Conservation (phyloP, 2,113 vertebrate genomes). For the Chionodraco myersi region DNA sequence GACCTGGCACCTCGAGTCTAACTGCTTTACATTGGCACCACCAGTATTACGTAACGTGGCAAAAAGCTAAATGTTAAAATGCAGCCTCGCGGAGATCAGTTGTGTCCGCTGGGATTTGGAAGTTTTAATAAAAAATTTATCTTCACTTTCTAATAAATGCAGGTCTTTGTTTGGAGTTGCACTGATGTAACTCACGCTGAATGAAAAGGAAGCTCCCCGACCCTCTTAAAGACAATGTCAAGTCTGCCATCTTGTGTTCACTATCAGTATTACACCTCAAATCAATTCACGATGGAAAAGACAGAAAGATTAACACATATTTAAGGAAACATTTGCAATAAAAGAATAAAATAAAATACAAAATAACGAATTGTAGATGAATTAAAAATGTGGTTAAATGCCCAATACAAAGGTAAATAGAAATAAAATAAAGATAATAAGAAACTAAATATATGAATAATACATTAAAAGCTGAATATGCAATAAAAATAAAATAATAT, state of each 20-base stretch:
- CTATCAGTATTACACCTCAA: slow-evolving; percentile 33
- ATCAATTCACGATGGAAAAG: slow-evolving; percentile 1
- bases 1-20: slow-evolving; percentile 55
- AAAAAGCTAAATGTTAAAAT: slow-evolving; percentile 37
- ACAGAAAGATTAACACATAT: too few species aligned
- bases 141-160: slow-evolving; percentile 43
- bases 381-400: too few species aligned
- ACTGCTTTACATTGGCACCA: slow-evolving; percentile 62
- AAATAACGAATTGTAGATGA: too few species aligned
- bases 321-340: too few species aligned
- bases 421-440: too few species aligned
- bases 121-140: slow-evolving; percentile 28
- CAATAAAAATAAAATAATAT: too few species aligned
- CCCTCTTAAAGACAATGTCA: slow-evolving; percentile 37
- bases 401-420: too few species aligned
- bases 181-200: slow-evolving; percentile 50
- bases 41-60: slow-evolving; percentile 54
- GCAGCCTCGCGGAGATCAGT: slow-evolving; percentile 24
- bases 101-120: slow-evolving; percentile 50
- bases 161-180: slow-evolving; percentile 15
- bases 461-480: too few species aligned
- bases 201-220: slow-evolving; percentile 26
- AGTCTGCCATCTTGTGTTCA: slow-evolving; percentile 75
- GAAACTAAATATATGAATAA: too few species aligned
- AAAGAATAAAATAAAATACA: too few species aligned